Conservation (phyloP, 2,888 invertebrate species). For the Drosophila glabriapex region DNA sequence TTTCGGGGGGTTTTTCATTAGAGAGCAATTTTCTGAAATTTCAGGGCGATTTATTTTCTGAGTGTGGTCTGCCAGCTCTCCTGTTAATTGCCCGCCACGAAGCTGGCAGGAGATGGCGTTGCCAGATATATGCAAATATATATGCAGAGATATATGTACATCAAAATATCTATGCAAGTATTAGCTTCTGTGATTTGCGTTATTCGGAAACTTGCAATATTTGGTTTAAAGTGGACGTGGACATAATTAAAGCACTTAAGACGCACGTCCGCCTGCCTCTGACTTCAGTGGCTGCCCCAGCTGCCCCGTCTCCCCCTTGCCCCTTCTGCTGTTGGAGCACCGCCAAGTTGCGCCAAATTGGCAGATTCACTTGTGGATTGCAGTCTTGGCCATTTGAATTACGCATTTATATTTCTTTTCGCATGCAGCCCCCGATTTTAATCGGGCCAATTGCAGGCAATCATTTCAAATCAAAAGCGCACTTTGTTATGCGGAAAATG, state of each 20-base stretch:
- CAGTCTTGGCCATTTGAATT: constrained; percentile 30
- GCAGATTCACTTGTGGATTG: constrained; percentile 53
- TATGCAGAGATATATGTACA: neutral
- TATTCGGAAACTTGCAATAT: constrained; percentile 73
- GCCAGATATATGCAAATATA: constrained; percentile 4
- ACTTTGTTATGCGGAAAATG: constrained; percentile 13
- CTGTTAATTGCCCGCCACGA: constrained; percentile 54
- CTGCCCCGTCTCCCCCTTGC: neutral
- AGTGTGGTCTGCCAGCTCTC: constrained; percentile 7
- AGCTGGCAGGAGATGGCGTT: neutral
- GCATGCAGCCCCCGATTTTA: constrained; percentile 27
- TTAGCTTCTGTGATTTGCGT: constrained; percentile 63
- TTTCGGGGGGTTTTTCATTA: neutral
- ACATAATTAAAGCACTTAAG: constrained; percentile 81
- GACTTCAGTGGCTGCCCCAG: constrained; percentile 1
- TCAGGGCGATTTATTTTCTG: neutral
- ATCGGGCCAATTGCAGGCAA: constrained; percentile 47
- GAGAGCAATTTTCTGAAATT: neutral
- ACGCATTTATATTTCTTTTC: neutral
- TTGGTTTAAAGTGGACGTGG: constrained; percentile 77
- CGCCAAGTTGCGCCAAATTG: constrained; percentile 58
- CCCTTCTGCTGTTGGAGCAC: constrained; percentile 42
- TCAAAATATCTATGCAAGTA: neutral
- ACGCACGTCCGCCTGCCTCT: constrained; percentile 43
- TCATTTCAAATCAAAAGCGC: constrained; percentile 19